Evolutionary conservation across 2,888 invertebrate genomes (phyloP).

Genomic region (Calameuta filiformis): DNA sequence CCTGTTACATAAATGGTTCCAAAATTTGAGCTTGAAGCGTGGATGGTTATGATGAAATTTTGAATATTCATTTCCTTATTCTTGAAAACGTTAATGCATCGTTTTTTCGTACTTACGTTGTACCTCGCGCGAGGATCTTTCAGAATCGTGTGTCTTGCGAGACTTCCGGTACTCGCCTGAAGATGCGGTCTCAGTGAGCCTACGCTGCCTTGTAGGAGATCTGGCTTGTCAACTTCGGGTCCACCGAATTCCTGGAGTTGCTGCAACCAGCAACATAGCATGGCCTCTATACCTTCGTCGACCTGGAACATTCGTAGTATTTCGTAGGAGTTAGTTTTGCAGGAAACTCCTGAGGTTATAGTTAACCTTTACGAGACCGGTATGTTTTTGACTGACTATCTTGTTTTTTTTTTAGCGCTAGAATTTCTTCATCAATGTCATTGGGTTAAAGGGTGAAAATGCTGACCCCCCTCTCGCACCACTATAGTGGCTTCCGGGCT

Average conservation of each 20-base stretch:
- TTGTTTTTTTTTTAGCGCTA: too few species aligned
- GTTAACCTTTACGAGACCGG: too few species aligned
- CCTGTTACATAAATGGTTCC: too few species aligned
- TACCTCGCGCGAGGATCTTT: conserved; percentile 84
- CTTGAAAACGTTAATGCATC: too few species aligned
- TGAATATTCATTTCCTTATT: too few species aligned
- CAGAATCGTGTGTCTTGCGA: conserved; percentile 71
- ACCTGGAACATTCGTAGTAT: conserved; percentile 66
- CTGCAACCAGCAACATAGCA: conserved; percentile 88
- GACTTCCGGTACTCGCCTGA: conserved; percentile 67
- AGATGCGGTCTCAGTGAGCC: conserved; percentile 70
- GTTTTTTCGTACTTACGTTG: conserved; percentile 74
- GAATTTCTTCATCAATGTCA: too few species aligned
- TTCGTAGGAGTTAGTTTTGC: not conserved
- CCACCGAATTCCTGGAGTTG: conserved; percentile 86
- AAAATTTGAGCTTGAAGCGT: too few species aligned
- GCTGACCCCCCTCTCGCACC: too few species aligned
- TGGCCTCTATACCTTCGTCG: conserved; percentile 86
- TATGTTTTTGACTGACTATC: too few species aligned
- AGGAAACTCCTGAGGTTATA: not conserved
- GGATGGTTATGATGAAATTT: not conserved
- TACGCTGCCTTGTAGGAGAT: conserved; percentile 81
- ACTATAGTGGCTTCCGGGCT: too few species aligned
- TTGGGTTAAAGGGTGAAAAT: too few species aligned
- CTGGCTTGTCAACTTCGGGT: conserved; percentile 86